Evolutionary conservation across 2,888 invertebrate genomes (phyloP).

Genomic region (Ypsolopha scabrella): DNA sequence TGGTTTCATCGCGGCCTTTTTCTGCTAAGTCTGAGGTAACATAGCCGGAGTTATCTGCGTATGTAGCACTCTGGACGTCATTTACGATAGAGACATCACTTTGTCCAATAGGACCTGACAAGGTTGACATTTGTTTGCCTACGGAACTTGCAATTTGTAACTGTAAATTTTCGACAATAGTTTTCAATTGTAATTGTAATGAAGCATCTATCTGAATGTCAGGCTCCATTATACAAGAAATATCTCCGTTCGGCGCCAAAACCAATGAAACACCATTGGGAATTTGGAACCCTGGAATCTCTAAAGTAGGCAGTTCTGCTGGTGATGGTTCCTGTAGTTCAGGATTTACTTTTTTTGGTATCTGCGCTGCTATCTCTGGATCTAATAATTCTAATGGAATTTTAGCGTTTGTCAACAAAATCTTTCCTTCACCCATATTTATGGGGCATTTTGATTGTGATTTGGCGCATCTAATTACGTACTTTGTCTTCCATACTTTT

Average conservation of each 20-base stretch:
- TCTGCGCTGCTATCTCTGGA: slow-evolving; percentile 9
- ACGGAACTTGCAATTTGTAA: too few relatives aligned
- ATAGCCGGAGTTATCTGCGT: too few relatives aligned
- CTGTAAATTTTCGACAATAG: background rate
- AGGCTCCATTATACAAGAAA: slow-evolving; percentile 7
- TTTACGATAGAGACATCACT: too few relatives aligned
- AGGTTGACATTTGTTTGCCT: too few relatives aligned
- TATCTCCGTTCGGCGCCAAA: slow-evolving; percentile 21
- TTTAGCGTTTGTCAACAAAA: slow-evolving; percentile 41
- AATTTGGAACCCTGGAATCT: slow-evolving; percentile 6
- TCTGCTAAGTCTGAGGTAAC: too few relatives aligned
- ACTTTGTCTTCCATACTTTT: slow-evolving; percentile 16
- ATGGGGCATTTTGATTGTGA: slow-evolving; percentile 11
- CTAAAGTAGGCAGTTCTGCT: background rate
- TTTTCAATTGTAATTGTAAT: background rate
- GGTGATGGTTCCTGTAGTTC: background rate
- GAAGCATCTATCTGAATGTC: background rate
- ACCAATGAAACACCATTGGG: slow-evolving; percentile 28
- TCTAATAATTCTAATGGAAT: slow-evolving; percentile 19
- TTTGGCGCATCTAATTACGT: slow-evolving; percentile 17
- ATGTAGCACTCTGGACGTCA: too few relatives aligned
- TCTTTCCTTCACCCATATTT: slow-evolving; percentile 42
- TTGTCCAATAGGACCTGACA: too few relatives aligned
- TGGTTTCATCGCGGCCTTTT: too few relatives aligned
- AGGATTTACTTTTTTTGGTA: background rate